Conservation (phyloP, 2,888 invertebrate species). For the Loripinus fragilis region DNA sequence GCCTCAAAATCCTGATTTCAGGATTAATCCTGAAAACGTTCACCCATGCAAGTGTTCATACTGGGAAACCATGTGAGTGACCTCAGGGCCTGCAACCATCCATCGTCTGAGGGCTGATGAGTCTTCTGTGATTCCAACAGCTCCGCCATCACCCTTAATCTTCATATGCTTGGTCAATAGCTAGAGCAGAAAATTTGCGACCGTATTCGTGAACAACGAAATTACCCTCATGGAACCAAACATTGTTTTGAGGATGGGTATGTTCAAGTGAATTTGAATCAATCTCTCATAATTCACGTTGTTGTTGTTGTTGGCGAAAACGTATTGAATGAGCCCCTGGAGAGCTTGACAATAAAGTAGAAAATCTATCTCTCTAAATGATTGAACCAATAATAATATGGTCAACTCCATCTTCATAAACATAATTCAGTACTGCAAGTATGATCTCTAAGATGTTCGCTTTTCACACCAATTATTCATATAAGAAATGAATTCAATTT, state of each 20-base stretch:
- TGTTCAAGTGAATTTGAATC: background rate
- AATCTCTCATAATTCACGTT: background rate
- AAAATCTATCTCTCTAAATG: background rate
- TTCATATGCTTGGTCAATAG: background rate
- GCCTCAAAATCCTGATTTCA: too few relatives aligned
- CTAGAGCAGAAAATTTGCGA: background rate
- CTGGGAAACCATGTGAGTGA: background rate
- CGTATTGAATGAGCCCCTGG: background rate
- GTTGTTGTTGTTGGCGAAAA: background rate
- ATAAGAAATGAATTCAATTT: too few relatives aligned
- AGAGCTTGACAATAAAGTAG: background rate
- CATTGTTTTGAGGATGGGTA: background rate
- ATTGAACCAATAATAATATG: background rate
- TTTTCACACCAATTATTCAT: too few relatives aligned
- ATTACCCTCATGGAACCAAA: background rate
- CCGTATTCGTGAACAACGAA: background rate
- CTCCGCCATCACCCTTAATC: background rate
- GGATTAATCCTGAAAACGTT: too few relatives aligned
- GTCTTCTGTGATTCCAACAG: background rate
- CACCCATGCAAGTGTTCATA: background rate
- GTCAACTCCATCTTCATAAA: background rate
- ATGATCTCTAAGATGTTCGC: too few relatives aligned
- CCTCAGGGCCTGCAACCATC: conserved; percentile 1
- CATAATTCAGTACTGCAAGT: too few relatives aligned
- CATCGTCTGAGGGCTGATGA: background rate